phyloP scores from a whole-genome alignment of 2,888 invertebrate genomes.

The Enoplolaimus lenunculus region DNA sequence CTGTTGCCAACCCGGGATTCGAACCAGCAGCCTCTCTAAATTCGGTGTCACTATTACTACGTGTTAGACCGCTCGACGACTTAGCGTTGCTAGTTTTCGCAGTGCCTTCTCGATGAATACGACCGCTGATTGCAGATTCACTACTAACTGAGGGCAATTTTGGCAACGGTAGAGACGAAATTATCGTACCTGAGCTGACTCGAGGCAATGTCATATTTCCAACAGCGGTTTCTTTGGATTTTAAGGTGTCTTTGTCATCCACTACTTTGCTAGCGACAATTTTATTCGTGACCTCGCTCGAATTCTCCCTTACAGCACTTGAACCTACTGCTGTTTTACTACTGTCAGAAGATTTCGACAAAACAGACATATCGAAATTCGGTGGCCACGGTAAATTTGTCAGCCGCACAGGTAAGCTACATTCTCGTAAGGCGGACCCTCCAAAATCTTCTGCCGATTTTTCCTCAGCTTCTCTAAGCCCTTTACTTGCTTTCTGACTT shows the following conservation, averaged over 20 bases:
- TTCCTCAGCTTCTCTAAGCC: not conserved
- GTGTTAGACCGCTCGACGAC: not conserved
- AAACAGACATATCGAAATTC: not conserved
- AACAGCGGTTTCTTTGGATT: too few relatives aligned
- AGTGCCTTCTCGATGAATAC: not conserved
- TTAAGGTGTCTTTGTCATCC: too few relatives aligned
- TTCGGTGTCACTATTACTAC: not conserved
- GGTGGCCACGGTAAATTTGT: not conserved
- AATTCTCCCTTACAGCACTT: too few relatives aligned
- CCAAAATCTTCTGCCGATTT: not conserved
- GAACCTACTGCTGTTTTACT: too few relatives aligned
- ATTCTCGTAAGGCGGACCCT: not conserved
- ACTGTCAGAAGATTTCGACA: too few relatives aligned
- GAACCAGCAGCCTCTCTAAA: not conserved
- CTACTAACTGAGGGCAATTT: not conserved
- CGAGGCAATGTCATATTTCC: not conserved
- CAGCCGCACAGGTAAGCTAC: not conserved
- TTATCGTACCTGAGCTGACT: not conserved
- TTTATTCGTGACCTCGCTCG: too few relatives aligned
- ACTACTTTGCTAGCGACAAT: too few relatives aligned
- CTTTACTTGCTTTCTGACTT: not conserved
- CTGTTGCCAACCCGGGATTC: not conserved
- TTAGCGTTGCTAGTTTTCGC: not conserved
- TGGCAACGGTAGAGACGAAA: not conserved
- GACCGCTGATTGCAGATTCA: not conserved